phyloP scores from a whole-genome alignment of 2,888 invertebrate genomes.

The Chouioia cunea region DNA sequence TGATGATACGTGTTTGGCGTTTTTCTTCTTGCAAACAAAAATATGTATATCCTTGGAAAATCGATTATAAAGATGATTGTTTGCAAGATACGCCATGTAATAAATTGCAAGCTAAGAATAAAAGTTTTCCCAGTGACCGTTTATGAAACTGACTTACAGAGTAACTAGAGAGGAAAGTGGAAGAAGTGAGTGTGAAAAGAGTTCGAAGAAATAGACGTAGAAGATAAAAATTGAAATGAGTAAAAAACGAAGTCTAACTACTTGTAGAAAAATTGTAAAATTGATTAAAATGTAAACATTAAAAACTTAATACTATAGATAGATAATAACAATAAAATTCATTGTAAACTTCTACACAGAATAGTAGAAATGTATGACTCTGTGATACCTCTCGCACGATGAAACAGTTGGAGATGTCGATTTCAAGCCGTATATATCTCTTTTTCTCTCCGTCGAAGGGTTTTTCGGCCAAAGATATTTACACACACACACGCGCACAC shows the following conservation, averaged over 20 bases:
- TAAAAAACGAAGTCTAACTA: no score
- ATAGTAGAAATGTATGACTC: no score
- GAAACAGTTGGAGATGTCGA: conserved; percentile 7
- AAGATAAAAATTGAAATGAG: no score
- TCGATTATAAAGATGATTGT: conserved; percentile 17
- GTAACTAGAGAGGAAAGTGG: conserved; percentile 43
- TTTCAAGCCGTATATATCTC: conserved; percentile 8
- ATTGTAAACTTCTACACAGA: no score
- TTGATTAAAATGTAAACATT: background rate
- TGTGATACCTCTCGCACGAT: conserved; percentile 33
- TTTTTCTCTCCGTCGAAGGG: no score
- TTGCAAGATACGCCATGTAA: conserved; percentile 47
- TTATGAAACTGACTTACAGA: conserved; percentile 55
- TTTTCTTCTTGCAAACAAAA: conserved; percentile 39
- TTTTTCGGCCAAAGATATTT: background rate
- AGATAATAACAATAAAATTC: no score
- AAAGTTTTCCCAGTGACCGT: conserved; percentile 56
- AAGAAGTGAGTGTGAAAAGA: conserved; percentile 40
- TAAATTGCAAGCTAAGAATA: conserved; percentile 58
- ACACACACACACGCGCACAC: conserved; percentile 20
- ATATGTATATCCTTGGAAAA: background rate
- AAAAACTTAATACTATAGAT: no score
- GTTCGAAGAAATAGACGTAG: background rate
- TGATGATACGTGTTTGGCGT: conserved; percentile 1
- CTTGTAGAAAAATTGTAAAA: conserved; percentile 27